Conservation (phyloP, 2,888 invertebrate species). For the Oeneis ivallda region DNA sequence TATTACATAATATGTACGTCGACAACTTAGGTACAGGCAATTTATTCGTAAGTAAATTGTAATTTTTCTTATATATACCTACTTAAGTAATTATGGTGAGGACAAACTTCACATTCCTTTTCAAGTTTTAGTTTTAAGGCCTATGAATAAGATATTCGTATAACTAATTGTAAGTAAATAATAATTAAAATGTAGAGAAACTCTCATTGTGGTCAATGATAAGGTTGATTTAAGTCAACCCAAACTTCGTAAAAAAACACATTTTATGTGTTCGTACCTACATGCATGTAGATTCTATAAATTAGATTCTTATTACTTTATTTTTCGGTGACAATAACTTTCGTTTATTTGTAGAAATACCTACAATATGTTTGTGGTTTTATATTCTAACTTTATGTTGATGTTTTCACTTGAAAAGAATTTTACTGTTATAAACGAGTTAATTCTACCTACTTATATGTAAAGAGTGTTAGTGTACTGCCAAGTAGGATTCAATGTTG, state of each 20-base stretch:
- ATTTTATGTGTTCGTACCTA: background rate
- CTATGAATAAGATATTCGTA: conserved; percentile 31
- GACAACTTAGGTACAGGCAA: conserved; percentile 27
- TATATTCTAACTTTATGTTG: background rate
- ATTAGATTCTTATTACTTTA: background rate
- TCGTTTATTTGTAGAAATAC: background rate
- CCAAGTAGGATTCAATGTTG: conserved; percentile 77
- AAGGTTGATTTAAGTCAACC: conserved; percentile 5
- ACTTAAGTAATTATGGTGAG: conserved; percentile 23
- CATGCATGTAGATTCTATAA: background rate
- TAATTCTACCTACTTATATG: conserved; percentile 29
- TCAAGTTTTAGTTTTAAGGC: conserved; percentile 35
- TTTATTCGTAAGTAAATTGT: conserved; percentile 34
- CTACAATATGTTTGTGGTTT: background rate
- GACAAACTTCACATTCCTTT: conserved; percentile 31
- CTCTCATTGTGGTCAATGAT: conserved; percentile 16
- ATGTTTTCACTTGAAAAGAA: background rate
- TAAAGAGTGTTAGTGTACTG: conserved; percentile 73
- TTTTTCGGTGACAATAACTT: background rate
- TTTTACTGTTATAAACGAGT: background rate
- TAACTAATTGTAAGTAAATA: conserved; percentile 14
- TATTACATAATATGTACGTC: conserved; percentile 29
- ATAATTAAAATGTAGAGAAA: conserved; percentile 14
- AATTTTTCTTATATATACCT: conserved; percentile 30
- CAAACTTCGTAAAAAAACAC: background rate